phyloP scores from a whole-genome alignment of 2,888 invertebrate species.

The Lepidonotus clava region DNA sequence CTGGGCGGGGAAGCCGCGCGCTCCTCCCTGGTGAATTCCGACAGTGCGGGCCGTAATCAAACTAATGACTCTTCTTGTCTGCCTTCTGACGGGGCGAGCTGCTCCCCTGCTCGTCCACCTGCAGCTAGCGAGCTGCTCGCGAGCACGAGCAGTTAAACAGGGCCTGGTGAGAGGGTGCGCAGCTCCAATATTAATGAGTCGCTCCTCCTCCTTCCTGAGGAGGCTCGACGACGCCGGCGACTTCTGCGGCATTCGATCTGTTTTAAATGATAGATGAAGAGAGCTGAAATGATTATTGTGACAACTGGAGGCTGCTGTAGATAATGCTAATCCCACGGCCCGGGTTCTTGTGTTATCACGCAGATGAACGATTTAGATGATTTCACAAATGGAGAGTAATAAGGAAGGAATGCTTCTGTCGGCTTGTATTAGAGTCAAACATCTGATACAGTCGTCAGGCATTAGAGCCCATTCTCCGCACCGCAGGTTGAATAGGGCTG shows the following conservation, averaged over 20 bases:
- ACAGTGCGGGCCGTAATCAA: constrained; percentile 13
- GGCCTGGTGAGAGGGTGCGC: neutral
- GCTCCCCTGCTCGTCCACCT: neutral
- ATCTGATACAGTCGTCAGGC: too few relatives aligned
- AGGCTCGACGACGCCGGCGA: neutral
- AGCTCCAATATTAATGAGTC: constrained; percentile 1
- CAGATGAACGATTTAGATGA: too few relatives aligned
- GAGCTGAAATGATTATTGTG: neutral
- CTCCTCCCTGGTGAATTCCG: neutral
- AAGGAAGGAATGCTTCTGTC: too few relatives aligned
- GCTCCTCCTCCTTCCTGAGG: neutral
- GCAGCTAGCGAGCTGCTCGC: neutral
- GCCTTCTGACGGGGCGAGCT: constrained; percentile 1
- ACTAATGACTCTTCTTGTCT: constrained; percentile 42
- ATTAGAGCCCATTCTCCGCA: too few relatives aligned
- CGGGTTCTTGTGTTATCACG: neutral
- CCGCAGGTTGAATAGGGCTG: too few relatives aligned
- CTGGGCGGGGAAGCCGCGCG: neutral
- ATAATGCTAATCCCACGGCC: neutral
- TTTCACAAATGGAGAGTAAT: too few relatives aligned
- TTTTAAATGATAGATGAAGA: constrained; percentile 2
- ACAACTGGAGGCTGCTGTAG: neutral
- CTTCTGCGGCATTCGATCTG: neutral
- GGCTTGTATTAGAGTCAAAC: too few relatives aligned
- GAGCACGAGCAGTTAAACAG: neutral